A percentile compares a stretch with the other conserved stretches of the same genome.
Conservation (phyloP, 2,797 vertebrate species). For the Chanos chanos region DNA sequence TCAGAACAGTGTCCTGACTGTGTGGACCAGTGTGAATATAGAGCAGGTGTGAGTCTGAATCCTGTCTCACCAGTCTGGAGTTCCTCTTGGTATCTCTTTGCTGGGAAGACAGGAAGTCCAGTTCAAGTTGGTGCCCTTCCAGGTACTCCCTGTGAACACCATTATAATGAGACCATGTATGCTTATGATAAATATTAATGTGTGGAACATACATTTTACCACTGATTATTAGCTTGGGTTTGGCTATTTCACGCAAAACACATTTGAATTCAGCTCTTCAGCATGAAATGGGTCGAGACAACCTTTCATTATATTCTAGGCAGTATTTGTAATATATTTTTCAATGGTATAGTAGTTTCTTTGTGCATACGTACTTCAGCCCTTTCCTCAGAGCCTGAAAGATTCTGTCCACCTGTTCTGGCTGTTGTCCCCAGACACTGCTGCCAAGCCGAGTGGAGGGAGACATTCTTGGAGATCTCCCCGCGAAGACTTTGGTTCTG, state of each 20-base stretch:
- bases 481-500: conserved; percentile 66
- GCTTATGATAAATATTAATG: too few relatives aligned
- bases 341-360: background rate
- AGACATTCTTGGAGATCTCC: conserved; percentile 73
- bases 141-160: conserved; percentile 78
- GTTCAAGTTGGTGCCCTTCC: conserved; percentile 83
- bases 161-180: too few relatives aligned
- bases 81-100: conserved; percentile 86
- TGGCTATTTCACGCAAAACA: too few relatives aligned
- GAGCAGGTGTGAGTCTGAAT: background rate
- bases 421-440: conserved; percentile 63
- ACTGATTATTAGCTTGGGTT: too few relatives aligned
- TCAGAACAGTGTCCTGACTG: too few relatives aligned
- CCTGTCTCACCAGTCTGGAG: conserved; percentile 86
- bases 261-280: too few relatives aligned
- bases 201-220: too few relatives aligned
- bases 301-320: too few relatives aligned
- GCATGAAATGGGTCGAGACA: too few relatives aligned
- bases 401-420: conserved; percentile 85
- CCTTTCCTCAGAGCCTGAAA: conserved; percentile 88
- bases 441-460: conserved; percentile 63
- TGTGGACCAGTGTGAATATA: too few relatives aligned
- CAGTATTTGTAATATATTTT: too few relatives aligned
- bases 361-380: conserved; percentile 77
- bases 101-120: conserved; percentile 84